A percentile compares a stretch with the other conserved stretches of the same genome.
These are phyloP conservation scores for Solenopsis invicta DNA, from an alignment of 1,140 invertebrate species.

Conservation along the genomic window DNA sequence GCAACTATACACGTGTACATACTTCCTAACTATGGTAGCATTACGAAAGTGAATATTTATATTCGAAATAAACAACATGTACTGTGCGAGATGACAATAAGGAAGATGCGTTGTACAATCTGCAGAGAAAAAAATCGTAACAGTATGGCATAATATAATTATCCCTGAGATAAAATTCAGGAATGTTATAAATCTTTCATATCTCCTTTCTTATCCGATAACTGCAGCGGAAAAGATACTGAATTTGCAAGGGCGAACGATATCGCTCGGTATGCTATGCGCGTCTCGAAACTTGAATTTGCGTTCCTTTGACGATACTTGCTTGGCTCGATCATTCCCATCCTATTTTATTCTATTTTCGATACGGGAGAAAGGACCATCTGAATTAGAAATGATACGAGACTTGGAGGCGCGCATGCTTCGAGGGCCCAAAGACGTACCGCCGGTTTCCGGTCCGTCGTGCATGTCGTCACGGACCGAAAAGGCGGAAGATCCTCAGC, in stretches of 20 bases:
- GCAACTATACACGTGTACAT: not conserved
- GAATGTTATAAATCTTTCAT: not conserved
- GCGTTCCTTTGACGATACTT: conserved; percentile 41
- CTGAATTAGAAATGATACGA: conserved; percentile 75
- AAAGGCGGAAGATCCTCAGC: conserved; percentile 41
- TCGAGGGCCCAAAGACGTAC: not conserved
- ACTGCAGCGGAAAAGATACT: not conserved
- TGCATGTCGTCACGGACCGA: conserved; percentile 43
- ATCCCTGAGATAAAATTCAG: not conserved
- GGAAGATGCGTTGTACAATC: not conserved
- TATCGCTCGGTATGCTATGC: conserved; percentile 8
- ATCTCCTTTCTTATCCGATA: not conserved
- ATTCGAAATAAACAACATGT: not conserved
- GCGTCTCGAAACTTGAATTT: conserved; percentile 19
- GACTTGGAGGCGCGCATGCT: conserved; percentile 35
- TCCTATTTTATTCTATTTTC: conserved; percentile 37
- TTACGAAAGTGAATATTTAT: not conserved
- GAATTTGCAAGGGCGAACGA: not conserved
- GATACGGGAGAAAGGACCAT: conserved; percentile 39
- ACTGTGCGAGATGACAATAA: not conserved
- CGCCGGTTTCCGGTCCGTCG: conserved; percentile 50
- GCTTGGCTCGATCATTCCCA: conserved; percentile 28
- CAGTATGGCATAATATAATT: not conserved
- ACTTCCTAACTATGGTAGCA: not conserved
- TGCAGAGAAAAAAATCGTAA: not conserved